These are phyloP conservation scores for Himalopsyche kuldschensis DNA, from an alignment of 2,888 invertebrate genomes.

Conservation along the genomic window DNA sequence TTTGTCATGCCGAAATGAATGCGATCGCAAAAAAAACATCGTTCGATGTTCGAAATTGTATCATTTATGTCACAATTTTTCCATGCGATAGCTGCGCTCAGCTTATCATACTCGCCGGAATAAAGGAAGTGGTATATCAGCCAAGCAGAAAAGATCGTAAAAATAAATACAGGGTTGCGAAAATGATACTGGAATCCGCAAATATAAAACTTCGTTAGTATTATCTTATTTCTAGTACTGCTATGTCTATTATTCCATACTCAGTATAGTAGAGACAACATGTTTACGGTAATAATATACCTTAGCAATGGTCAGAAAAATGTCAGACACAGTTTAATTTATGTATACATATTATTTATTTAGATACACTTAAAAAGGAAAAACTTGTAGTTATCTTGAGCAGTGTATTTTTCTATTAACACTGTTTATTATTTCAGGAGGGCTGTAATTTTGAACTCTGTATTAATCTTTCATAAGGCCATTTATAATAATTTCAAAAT, in stretches of 20 bases:
- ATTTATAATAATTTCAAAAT: too few species aligned
- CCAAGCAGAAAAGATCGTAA: constrained; percentile 80
- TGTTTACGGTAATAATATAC: too few species aligned
- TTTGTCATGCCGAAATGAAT: constrained; percentile 98
- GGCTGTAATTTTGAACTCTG: too few species aligned
- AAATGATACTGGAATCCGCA: constrained; percentile 78
- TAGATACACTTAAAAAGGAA: too few species aligned
- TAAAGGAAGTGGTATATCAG: constrained; percentile 75
- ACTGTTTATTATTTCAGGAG: too few species aligned
- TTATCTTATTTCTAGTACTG: neutral
- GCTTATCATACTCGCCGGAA: constrained; percentile 91
- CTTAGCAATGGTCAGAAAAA: too few species aligned
- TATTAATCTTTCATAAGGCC: too few species aligned
- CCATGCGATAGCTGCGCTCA: constrained; percentile 99
- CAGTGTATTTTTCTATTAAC: too few species aligned
- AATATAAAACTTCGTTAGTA: constrained; percentile 64
- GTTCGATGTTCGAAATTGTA: constrained; percentile 74
- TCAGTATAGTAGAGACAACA: too few species aligned
- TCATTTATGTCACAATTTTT: constrained; percentile 87
- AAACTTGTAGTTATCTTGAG: too few species aligned
- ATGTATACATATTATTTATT: too few species aligned
- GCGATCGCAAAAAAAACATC: constrained; percentile 93
- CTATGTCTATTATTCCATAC: neutral
- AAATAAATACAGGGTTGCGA: constrained; percentile 71
- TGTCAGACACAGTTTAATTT: too few species aligned